Base-by-base conservation (phyloP, 2,113 vertebrate species). In the Melozone crissalis region DNA sequence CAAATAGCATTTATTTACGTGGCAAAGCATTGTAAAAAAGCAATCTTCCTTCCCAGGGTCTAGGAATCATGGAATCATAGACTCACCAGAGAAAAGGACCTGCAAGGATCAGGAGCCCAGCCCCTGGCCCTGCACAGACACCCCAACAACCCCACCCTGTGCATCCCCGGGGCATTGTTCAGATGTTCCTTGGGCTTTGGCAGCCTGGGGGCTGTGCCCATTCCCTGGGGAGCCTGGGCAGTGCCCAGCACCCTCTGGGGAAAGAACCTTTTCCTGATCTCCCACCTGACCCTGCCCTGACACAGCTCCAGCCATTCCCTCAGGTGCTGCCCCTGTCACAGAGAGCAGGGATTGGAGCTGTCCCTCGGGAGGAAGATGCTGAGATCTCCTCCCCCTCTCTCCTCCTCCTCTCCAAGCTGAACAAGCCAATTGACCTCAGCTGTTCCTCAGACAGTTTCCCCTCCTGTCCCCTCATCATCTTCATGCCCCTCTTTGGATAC, bases 1-100 rank as follows among this genome's bases (percentile, higher is more conserved):
- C 12, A 61, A 71, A 69, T 16, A 33, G 10, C 33, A 37, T 78
- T 75, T 54, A 30, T 62, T 91, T 88, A 28, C 49, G 15, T 66
- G 41, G 43, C 39, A 85, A n/a, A 61, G 41, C 31, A 35, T 18
- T 54, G 28, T 41, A 41, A 41, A 41, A 41, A 41, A 22, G 55
- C 27, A 1, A 0, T 24, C 69, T 59, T 62, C 3, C 2, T 51
- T 57, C 54, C 33, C 21, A 28, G 13, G 28, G 11, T 12, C 31
- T 20, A 62, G 39, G 51, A 75, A 24, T 62, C 27, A 33, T 37
- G 28, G 41, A 84, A 65, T 67, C 37, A 11, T 2, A 35, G 9
- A 39, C 31, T 58, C 31, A 14, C 13, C 21, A 22, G 54, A 59
- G 37, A 31, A 20, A 59, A 30, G 44, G 13, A 58, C 31, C 16